Evolutionary conservation across 2,113 vertebrate genomes (phyloP).

Genomic region (Zonotrichia leucophrys): DNA sequence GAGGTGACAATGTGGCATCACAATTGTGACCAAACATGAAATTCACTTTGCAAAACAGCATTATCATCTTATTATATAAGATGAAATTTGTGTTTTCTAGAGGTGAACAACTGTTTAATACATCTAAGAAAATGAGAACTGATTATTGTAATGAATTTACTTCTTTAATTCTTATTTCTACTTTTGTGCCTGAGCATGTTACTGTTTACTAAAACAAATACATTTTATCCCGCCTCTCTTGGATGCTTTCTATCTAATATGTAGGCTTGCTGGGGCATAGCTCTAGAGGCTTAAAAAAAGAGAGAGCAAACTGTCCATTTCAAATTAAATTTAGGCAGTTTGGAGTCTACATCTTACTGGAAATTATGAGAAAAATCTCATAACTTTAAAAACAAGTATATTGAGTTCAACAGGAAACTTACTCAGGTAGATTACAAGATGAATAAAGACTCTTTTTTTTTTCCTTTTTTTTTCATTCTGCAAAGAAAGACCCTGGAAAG

Average conservation of each 20-base stretch:
- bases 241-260: background rate
- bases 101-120: background rate
- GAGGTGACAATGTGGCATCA: background rate
- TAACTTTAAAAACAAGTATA: background rate
- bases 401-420: background rate
- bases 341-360: background rate
- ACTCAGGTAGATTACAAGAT: background rate
- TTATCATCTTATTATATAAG: background rate
- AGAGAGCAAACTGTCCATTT: background rate
- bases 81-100: background rate
- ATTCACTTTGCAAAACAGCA: background rate
- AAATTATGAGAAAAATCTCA: background rate
- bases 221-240: background rate
- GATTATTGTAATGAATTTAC: background rate
- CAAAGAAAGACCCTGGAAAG: background rate
- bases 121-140: background rate
- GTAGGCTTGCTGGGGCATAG: conserved; percentile 9
- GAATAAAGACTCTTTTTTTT: background rate
- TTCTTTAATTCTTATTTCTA: background rate
- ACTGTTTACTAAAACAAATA: conserved; percentile 54
- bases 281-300: background rate
- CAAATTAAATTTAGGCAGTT: background rate
- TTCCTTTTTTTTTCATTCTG: background rate
- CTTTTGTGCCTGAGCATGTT: conserved; percentile 37
- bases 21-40: background rate